Evolutionary conservation across 1,140 invertebrate genomes (phyloP), one percentile per base, ranked within the genome.

Genomic region (Onthophagus taurus): DNA sequence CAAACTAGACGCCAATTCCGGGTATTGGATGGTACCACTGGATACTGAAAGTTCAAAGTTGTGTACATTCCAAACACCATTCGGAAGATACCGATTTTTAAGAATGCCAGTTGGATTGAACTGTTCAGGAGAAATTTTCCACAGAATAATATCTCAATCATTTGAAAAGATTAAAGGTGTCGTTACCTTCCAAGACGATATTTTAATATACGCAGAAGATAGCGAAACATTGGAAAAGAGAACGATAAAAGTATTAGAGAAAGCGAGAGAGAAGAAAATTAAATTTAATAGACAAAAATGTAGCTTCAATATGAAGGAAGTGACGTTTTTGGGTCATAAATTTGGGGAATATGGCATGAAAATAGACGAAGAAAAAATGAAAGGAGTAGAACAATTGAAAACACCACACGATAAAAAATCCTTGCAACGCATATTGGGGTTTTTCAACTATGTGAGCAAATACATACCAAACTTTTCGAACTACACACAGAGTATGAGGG

Each of bases 211-310:
- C 24, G 60, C 49, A n/a, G 38, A 34, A 19, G 52, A 37, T 31
- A 24, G 42, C 29, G 41, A 50, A 34, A 50, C 61, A 29, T 54
- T 64, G 54, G 58, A 62, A 45, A 26, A 49, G 31, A 58, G 48
- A 20, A 43, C 68, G 23, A 30, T 16, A 20, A n/a, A 50, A 37
- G 53, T 68, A 0, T 44, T 70, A 23, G 41, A 60, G 6, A 47
- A 46, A 44, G 51, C 57, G 3, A 45, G 42, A 46, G 20, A 49
- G 3, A 44, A 45, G 29, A 52, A 55, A 21, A 17, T 69, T 6
- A 59, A 57, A 43, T 45, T 68, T n/a, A 63, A 66, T 50, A 53
- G 47, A 26, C 47, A 57, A 5, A 69, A 67, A 52, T 58, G 60
- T 41, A 29, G 47, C 23, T 53, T 65, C 50, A 17, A 23, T n/a